A percentile compares a stretch with the other conserved stretches of the same genome.
Conservation (phyloP, 1,140 invertebrate genomes). For the Trichonephila clavata region DNA sequence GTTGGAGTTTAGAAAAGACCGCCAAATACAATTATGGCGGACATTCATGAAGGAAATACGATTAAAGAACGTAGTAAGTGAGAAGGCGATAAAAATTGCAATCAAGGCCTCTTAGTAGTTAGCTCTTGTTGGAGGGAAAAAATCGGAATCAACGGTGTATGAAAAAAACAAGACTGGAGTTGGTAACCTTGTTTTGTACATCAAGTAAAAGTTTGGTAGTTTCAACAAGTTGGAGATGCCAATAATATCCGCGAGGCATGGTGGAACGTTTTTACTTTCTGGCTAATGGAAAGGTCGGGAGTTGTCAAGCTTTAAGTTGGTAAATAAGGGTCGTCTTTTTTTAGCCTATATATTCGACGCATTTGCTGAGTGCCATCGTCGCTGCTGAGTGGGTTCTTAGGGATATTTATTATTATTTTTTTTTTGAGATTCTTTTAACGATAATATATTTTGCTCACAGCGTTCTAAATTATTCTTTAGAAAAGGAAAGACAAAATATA, state of each 20-base stretch:
- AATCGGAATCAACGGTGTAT: not conserved
- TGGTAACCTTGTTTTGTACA: slow-evolving; percentile 4
- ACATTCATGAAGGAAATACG: not conserved
- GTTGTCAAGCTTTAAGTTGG: not conserved
- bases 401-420: no score
- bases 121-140: not conserved
- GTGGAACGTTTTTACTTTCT: not conserved
- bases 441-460: no score
- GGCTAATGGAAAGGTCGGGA: not conserved
- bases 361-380: no score
- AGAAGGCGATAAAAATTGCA: not conserved
- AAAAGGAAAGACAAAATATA: no score
- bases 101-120: not conserved
- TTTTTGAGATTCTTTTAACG: no score
- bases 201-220: not conserved
- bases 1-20: not conserved
- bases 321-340: not conserved
- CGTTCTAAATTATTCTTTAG: no score
- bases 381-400: no score
- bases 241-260: not conserved
- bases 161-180: not conserved
- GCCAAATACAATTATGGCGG: not conserved
- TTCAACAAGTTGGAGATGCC: not conserved
- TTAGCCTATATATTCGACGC: no score
- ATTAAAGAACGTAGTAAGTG: not conserved